Conservation (phyloP, 2,888 invertebrate species). For the Synergus gifuensis region DNA sequence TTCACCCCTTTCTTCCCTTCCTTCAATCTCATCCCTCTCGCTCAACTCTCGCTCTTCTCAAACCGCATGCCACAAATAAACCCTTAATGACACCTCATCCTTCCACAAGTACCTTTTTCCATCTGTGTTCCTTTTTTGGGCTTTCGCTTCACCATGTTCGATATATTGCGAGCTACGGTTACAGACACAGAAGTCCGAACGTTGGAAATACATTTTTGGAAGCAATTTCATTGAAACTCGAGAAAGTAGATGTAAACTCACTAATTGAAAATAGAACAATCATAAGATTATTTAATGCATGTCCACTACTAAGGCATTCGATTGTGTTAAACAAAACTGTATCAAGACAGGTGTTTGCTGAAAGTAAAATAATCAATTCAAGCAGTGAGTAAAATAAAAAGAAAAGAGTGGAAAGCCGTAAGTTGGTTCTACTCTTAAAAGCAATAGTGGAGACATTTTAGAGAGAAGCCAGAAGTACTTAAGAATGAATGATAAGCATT, state of each 20-base stretch:
- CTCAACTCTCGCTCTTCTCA: conserved; percentile 1
- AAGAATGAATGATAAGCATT: conserved; percentile 38
- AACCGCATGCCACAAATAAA: conserved; percentile 51
- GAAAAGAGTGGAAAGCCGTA: neutral
- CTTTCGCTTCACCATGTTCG: neutral
- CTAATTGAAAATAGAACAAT: no score
- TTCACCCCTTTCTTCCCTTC: neutral
- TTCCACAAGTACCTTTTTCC: conserved; percentile 12
- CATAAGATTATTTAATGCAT: no score
- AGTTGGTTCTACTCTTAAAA: neutral
- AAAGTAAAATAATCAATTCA: neutral
- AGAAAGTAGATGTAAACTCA: no score
- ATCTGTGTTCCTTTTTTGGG: neutral
- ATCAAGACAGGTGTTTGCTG: no score
- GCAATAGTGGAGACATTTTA: neutral
- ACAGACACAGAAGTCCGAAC: neutral
- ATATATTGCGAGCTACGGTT: neutral
- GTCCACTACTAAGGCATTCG: no score
- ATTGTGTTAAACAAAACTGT: no score
- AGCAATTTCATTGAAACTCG: no score
- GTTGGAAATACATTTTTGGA: neutral
- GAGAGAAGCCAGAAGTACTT: conserved; percentile 40
- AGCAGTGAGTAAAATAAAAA: neutral
- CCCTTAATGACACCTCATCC: conserved; percentile 34
- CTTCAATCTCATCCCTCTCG: conserved; percentile 32